Evolutionary conservation across 2,113 vertebrate species (phyloP).

Genomic region (Carassius gibelio): DNA sequence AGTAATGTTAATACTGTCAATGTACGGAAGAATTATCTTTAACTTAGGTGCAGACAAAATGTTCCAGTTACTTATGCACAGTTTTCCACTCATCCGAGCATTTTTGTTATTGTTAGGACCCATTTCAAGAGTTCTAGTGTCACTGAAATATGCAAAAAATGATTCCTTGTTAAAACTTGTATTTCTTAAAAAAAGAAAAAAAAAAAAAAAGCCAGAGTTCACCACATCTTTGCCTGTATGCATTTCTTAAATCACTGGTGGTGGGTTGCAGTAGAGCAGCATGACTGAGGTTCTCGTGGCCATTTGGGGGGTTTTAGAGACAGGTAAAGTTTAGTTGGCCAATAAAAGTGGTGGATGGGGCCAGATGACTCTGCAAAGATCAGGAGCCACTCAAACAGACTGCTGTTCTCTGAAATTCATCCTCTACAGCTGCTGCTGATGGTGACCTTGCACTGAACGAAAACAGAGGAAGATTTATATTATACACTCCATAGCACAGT

Average conservation of each 20-base stretch:
- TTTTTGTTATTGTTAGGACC: constrained; percentile 72
- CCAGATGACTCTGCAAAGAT: constrained; percentile 21
- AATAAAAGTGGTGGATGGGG: constrained; percentile 14
- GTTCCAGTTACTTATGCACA: constrained; percentile 87
- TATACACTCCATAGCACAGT: neutral
- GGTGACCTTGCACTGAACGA: constrained; percentile 91
- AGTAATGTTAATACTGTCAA: constrained; percentile 95
- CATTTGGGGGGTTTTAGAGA: constrained; percentile 44
- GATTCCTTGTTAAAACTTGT: constrained; percentile 74
- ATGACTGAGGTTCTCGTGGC: constrained; percentile 65
- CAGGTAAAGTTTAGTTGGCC: constrained; percentile 23
- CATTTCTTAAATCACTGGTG: constrained; percentile 90
- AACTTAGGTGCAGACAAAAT: constrained; percentile 94
- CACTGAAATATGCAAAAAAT: constrained; percentile 60
- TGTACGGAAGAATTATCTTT: constrained; percentile 85
- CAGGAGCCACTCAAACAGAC: neutral
- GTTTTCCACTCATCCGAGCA: constrained; percentile 62
- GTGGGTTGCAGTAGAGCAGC: constrained; percentile 75
- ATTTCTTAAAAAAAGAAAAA: constrained; percentile 60
- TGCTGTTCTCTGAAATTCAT: constrained; percentile 73
- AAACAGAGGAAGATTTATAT: neutral
- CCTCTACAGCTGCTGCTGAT: constrained; percentile 98
- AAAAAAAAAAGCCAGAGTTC: constrained; percentile 71
- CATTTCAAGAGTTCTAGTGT: constrained; percentile 67
- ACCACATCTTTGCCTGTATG: constrained; percentile 90